These are phyloP conservation scores for Ptychoptera albimana DNA, from an alignment of 2,888 invertebrate genomes.

Conservation along the genomic window DNA sequence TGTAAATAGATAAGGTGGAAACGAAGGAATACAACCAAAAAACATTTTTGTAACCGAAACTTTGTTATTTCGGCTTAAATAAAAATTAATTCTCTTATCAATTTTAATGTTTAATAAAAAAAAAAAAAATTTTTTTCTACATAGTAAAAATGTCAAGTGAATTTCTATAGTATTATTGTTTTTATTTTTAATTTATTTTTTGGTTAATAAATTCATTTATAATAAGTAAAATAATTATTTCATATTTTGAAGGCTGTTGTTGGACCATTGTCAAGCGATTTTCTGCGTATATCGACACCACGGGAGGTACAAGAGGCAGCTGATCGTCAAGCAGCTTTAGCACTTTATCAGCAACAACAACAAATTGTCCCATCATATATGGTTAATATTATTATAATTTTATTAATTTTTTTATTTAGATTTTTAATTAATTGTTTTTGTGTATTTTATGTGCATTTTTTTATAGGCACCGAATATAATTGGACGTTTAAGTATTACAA, in stretches of 20 bases:
- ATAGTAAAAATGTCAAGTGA: too few relatives aligned
- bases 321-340: constrained; percentile 20
- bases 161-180: too few relatives aligned
- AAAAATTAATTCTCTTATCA: too few relatives aligned
- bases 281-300: constrained; percentile 18
- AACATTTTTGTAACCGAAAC: too few relatives aligned
- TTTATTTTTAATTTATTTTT: too few relatives aligned
- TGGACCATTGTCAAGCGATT: constrained; percentile 19
- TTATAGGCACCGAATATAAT: constrained; percentile 18
- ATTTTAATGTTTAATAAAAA: too few relatives aligned
- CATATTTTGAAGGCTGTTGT: constrained; percentile 14
- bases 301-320: constrained; percentile 18
- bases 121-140: too few relatives aligned
- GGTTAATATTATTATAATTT: constrained; percentile 9
- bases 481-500: constrained; percentile 69
- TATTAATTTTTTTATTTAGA: not conserved
- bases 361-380: constrained; percentile 16
- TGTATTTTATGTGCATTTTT: not conserved
- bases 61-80: too few relatives aligned
- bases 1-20: too few relatives aligned
- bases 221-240: too few relatives aligned
- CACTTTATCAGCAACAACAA: constrained; percentile 20
- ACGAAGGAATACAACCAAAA: too few relatives aligned
- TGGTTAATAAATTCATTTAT: too few relatives aligned
- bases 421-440: not conserved